Percentiles rank a stretch among this genome's conserved stretches.
These are phyloP conservation scores for Mechanitis mazaeus DNA, from an alignment of 2,888 invertebrate genomes.

Conservation along the genomic window DNA sequence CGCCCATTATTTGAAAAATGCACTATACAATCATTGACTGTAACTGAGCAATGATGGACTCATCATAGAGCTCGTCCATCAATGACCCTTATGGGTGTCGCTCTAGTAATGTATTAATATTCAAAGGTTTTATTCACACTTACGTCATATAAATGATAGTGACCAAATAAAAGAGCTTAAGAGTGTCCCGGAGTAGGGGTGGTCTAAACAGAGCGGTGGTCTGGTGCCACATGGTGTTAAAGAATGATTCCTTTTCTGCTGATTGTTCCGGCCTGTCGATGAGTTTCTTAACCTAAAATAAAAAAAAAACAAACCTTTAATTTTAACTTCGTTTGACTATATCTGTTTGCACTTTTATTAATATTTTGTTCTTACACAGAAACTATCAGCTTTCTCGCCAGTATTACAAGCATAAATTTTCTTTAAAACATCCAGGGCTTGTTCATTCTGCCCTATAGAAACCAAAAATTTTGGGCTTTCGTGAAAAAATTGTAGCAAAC, in stretches of 20 bases:
- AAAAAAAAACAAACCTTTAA: conserved; percentile 6
- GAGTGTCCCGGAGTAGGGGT: conserved; percentile 72
- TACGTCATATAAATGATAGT: conserved; percentile 76
- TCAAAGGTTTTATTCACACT: conserved; percentile 34
- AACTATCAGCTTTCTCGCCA: conserved; percentile 51
- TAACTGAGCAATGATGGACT: too few species aligned
- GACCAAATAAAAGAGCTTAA: conserved; percentile 76
- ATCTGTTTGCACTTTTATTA: neutral
- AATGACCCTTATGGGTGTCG: too few species aligned
- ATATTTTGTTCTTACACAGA: conserved; percentile 50
- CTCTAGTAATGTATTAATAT: neutral
- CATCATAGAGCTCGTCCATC: too few species aligned
- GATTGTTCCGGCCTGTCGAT: conserved; percentile 55
- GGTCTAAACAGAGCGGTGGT: conserved; percentile 72
- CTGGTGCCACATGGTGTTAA: conserved; percentile 67
- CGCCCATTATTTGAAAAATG: too few species aligned
- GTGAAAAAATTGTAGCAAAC: conserved; percentile 77
- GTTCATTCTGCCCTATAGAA: conserved; percentile 73
- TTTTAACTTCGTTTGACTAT: neutral
- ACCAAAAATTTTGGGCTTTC: conserved; percentile 88
- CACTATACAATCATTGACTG: too few species aligned
- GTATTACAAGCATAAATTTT: conserved; percentile 60
- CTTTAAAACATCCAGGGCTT: conserved; percentile 72
- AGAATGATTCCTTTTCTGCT: conserved; percentile 45
- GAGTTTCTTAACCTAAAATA: conserved; percentile 53